Conservation (phyloP, 37 sponge, comb jelly and placozoan genomes). For the Aplysina aerophoba region DNA sequence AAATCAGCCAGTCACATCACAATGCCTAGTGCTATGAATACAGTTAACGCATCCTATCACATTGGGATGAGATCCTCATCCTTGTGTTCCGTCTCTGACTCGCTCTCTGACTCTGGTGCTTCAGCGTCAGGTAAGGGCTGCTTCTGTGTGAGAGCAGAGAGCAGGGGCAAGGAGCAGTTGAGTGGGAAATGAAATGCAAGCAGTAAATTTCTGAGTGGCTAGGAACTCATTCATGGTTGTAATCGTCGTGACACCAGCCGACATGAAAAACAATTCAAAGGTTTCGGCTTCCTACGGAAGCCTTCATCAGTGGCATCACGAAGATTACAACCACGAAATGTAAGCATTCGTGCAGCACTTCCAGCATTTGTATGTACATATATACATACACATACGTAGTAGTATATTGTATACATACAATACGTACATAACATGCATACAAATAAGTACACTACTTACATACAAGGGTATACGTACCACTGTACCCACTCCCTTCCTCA, state of each 20-base stretch:
- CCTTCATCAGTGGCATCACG: too few species aligned
- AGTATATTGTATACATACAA: not conserved
- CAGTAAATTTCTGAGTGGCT: not conserved
- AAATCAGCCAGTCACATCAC: too few species aligned
- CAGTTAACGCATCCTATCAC: slow-evolving; percentile 33
- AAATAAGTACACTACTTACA: not conserved
- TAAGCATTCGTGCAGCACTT: not conserved
- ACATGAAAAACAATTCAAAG: too few species aligned
- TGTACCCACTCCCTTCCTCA: too few species aligned
- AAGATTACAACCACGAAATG: too few species aligned
- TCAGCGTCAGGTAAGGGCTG: not conserved
- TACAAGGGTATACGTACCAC: too few species aligned
- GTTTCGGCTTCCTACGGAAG: too few species aligned
- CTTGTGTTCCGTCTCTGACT: slow-evolving; percentile 67
- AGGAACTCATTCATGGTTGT: too few species aligned
- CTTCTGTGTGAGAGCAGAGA: too few species aligned
- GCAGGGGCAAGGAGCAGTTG: not conserved
- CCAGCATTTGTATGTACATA: not conserved
- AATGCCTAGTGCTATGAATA: not conserved
- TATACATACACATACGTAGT: not conserved
- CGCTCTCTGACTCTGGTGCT: slow-evolving; percentile 62
- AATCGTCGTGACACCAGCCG: too few species aligned
- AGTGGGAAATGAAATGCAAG: not conserved
- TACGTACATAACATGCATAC: slow-evolving; percentile 16
- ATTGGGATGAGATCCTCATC: slow-evolving; percentile 81